A percentile compares a stretch with the other conserved stretches of the same genome.
Conservation (phyloP, 2,797 vertebrate genomes). For the Cirrhinus molitorella region DNA sequence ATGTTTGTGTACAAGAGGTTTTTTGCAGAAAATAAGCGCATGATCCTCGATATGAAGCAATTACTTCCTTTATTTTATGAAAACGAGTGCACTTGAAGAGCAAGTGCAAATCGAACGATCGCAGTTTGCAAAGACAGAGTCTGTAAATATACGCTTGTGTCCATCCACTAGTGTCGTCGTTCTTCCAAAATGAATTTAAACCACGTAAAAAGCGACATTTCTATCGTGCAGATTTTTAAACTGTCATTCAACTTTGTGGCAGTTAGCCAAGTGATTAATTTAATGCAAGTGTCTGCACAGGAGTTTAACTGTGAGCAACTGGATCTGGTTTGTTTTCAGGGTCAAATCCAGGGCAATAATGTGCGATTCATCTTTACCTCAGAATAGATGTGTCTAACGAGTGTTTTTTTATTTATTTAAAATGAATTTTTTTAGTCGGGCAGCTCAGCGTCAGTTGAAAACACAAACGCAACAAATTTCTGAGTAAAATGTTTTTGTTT, state of each 20-base stretch:
- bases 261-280: background rate
- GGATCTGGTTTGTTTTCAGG: conserved; percentile 25
- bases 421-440: background rate
- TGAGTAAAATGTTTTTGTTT: background rate
- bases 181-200: conserved; percentile 11
- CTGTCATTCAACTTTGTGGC: too few relatives aligned
- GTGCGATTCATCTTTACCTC: conserved; percentile 48
- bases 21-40: background rate
- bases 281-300: conserved; percentile 66
- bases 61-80: background rate
- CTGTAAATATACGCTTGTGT: conserved; percentile 33
- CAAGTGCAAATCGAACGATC: background rate
- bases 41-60: background rate
- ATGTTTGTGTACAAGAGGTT: conserved; percentile 11
- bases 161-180: conserved; percentile 5
- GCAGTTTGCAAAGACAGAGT: background rate
- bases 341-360: conserved; percentile 50
- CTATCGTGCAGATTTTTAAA: background rate
- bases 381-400: conserved; percentile 50
- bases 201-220: background rate
- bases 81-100: background rate
- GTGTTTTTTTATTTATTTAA: conserved; percentile 47
- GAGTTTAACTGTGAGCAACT: conserved; percentile 73
- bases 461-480: background rate
- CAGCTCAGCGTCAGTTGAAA: conserved; percentile 6